Evolutionary conservation across 2,888 invertebrate genomes (phyloP), one percentile per base, ranked within the genome.

Genomic region (Brassicogethes aeneus): DNA sequence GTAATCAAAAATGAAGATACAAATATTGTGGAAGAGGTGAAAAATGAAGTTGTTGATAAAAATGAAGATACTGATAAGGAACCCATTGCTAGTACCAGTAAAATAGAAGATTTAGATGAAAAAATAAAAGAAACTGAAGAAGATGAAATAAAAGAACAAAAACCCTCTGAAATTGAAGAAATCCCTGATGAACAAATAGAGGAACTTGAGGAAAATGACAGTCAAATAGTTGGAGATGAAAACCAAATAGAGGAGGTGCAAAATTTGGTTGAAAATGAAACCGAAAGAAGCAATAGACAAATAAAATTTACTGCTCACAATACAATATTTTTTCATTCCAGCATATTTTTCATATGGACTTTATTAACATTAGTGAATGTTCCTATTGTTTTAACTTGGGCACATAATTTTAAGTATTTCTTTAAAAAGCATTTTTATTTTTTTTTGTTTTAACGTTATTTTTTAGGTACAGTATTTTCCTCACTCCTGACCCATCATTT

Each of bases 381-480:
- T 8, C 88, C 89, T 0, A 76, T 80, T 32, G 74, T 82, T 12
- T 62, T 89, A 32, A 82, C 85, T 3, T 90, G 89, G 89, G 82
- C 86, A 0, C 80, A 80, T 57, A 85, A 83, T 70, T 85, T 81
- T 54, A 77, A 77, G 86, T 87, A 72, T 73, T 72, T 70, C 32
- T 34, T 15, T 34, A 10, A 36, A 12, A 37, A 43, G 36, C 37
- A 2, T 36, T 14, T 35, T 33, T 39, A n/a, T 15, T 40, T 16
- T 17, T 8, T 16, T 36, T 34, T 34, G 10, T 34, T 3, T 13
- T 12, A 41, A 35, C 15, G n/a, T 17, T 38, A 39, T 23, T 36
- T 46, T 69, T 47, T 53, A 80, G 79, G 50, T 74, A 73, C 52
- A 72, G 65, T 52, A 70, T 71, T 54, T 64, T 68, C 15, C 63